A percentile compares a stretch with the other conserved stretches of the same genome.
phyloP scores from a whole-genome alignment of 37 sponge, comb jelly and placozoan species.

The Chondrilla cf. caribensis region DNA sequence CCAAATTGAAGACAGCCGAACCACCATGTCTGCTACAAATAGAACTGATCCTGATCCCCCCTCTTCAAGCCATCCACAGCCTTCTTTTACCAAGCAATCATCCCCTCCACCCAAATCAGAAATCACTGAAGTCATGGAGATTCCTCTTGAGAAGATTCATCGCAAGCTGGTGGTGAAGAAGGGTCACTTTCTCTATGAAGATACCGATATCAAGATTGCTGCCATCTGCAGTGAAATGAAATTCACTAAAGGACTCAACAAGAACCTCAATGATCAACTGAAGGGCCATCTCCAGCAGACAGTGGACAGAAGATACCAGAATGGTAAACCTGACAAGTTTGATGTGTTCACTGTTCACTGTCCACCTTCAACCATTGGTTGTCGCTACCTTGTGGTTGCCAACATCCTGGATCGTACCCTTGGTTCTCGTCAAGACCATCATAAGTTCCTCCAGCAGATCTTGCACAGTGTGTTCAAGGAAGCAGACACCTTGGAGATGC shows the following conservation, averaged over 20 bases:
- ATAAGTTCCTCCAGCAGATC: slow-evolving; percentile 15
- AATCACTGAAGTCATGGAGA: neutral
- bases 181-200: slow-evolving; percentile 2
- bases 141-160: neutral
- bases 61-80: too few relatives aligned
- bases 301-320: slow-evolving; percentile 7
- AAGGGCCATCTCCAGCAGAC: neutral
- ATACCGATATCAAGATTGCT: slow-evolving; percentile 14
- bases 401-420: slow-evolving; percentile 20
- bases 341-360: slow-evolving; percentile 16
- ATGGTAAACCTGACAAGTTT: slow-evolving; percentile 1
- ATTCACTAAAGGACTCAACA: neutral
- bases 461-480: slow-evolving; percentile 23
- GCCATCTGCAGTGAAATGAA: slow-evolving; percentile 12
- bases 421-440: neutral
- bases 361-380: slow-evolving; percentile 3
- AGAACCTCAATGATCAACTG: neutral
- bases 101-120: too few relatives aligned
- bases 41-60: too few relatives aligned
- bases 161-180: slow-evolving; percentile 14
- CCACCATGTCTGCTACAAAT: too few relatives aligned
- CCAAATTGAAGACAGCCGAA: neutral
- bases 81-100: too few relatives aligned
- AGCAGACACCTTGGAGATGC: slow-evolving; percentile 29
- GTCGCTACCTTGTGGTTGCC: slow-evolving; percentile 10